Base-by-base conservation (phyloP, 1,140 invertebrate species). In the Saccostrea glomerata region DNA sequence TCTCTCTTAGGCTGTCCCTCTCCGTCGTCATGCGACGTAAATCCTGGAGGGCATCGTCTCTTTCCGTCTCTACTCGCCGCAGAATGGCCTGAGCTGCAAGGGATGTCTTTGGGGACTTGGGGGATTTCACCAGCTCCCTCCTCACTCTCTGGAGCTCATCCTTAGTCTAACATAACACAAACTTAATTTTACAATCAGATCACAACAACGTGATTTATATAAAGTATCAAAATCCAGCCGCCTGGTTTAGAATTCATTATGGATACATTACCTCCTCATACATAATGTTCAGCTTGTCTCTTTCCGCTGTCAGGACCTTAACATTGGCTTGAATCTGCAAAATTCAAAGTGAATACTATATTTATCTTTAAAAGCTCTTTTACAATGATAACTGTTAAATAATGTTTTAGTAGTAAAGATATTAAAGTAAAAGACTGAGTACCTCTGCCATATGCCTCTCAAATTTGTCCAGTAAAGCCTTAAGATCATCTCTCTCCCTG, bases 371-470 rank as follows among this genome's bases (percentile, higher is more conserved):
- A 63, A 83, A 25, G 20, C 47, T 66, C 40, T 54, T 5, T 20
- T 47, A 66, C 30, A 20, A 3, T 73, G 63, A 17, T 47, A 55
- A 82, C 36, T 15, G 23, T 47, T 47, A 11, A 82, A 82, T 25
- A 84, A 58, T 30, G 9, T 70, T 55, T n/a, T 70, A 17, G 3
- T 56, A 7, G 40, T 40, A 73, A 47, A 1, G 12, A 54, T 15
- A 70, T 36, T 36, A 36, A 36, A 36, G n/a, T n/a, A n/a, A 36
- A 36, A 36, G 25, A 30, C 25, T 70, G 12, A 82, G 60, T 88
- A 95, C 94, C 94, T 95, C 95, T 40, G 92, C 92, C 93, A 95
- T 94, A 86, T 95, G 95, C 23, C 93, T 89, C 89, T 95, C 95
- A 93, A 95, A 95, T 89, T 95, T 95, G 88, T 95, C 94, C 25